Percentiles rank a stretch among this genome's conserved stretches.
phyloP scores from a whole-genome alignment of 2,797 vertebrate genomes.

The Zalophus californianus region DNA sequence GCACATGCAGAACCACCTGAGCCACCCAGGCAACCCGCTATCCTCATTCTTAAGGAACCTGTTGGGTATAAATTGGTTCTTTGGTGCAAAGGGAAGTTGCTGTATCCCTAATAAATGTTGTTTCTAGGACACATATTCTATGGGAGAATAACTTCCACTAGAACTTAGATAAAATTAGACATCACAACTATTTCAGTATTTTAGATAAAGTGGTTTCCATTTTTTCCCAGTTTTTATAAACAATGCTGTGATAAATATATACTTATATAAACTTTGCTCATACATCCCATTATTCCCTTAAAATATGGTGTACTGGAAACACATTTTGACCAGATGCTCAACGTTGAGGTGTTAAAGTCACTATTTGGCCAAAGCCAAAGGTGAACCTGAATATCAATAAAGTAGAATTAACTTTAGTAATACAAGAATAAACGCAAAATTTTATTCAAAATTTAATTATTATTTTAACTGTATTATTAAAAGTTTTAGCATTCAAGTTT shows the following conservation, averaged over 20 bases:
- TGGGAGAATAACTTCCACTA: not conserved
- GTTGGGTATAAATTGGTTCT: not conserved
- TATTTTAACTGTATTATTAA: not conserved
- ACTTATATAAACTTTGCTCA: not conserved
- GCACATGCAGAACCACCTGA: not conserved
- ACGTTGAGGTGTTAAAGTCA: not conserved
- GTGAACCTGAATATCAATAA: not conserved
- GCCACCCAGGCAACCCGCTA: no score
- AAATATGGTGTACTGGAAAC: not conserved
- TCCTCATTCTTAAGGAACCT: not conserved
- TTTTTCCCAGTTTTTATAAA: not conserved
- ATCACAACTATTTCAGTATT: not conserved
- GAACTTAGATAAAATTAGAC: not conserved
- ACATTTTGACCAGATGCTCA: not conserved
- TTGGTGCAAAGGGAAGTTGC: not conserved
- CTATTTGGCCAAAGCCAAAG: not conserved
- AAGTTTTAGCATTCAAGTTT: not conserved
- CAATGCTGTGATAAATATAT: not conserved
- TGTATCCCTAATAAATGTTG: not conserved
- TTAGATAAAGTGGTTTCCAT: not conserved
- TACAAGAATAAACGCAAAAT: not conserved
- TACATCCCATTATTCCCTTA: not conserved
- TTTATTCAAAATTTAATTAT: not conserved
- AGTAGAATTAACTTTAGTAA: constrained; percentile 4
- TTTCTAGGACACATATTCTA: not conserved